Base-by-base conservation (phyloP, 2,797 vertebrate genomes). In the Enteromius paludinosus region DNA sequence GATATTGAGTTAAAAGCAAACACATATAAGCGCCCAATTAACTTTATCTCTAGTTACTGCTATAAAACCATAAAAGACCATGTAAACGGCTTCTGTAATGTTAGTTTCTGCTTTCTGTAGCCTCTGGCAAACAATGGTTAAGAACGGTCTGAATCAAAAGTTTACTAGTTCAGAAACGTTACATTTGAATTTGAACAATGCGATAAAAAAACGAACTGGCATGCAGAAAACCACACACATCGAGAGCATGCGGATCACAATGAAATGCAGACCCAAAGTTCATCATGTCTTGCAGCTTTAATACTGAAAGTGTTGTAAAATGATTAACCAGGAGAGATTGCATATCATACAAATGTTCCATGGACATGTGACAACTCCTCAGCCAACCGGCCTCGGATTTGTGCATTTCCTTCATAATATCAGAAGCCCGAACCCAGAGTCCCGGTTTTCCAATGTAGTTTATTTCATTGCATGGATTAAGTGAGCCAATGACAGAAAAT, bases 381-480 rank as follows among this genome's bases (percentile, higher is more conserved):
- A 74, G 69, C 30, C 56, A 56, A 66, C 9, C 0, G 61, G 73
- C 47, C 35, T 68, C 41, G 62, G 23, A 79, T 45, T 28, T 45
- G 38, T 35, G 52, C 61, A 56, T 33, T 56, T 74, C 69, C 71
- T 69, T 83, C 25, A 83, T 52, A 66, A 62, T 62, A 59, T 52
- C 62, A 62, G 47, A 49, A 33, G 43, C 77, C 56, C 25, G 56
- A 77, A 77, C 74, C 74, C 41, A 77, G 47, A 56, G 35, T 45
- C 41, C 17, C 25, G 17, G 68, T 35, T 92, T 92, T 93, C 93
- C 94, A 87, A 93, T 91, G 17, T 41, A 7, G 25, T 78, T 90
- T 90, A 90, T 90, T 96, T 95, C 95, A 95, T 94, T 95, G 56
- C 56, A 65, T 71, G 69, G 92, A 94, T 93, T 93, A 92, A 94